Conservation (phyloP, 2,113 vertebrate species). For the Leucoraja erinaceus region DNA sequence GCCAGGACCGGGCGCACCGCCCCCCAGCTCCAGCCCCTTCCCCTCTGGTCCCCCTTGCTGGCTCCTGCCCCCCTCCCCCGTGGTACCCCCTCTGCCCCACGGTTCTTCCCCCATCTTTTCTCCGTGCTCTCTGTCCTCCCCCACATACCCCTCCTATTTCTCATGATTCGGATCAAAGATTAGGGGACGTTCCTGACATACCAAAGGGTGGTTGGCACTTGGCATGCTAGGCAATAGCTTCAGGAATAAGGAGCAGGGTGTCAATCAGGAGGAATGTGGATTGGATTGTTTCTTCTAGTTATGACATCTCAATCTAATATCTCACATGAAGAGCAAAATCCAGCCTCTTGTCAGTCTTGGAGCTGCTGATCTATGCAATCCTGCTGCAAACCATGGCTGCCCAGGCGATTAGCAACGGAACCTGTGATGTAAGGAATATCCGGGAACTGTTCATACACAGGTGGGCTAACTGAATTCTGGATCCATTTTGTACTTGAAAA, state of each 20-base stretch:
- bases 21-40: no score
- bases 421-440: not conserved
- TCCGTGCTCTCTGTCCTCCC: no score
- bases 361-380: not conserved
- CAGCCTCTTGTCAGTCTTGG: not conserved
- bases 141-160: no score
- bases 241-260: not conserved
- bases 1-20: no score
- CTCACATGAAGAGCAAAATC: not conserved
- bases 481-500: not conserved
- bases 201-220: not conserved
- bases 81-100: no score
- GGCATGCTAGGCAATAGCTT: not conserved
- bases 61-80: no score
- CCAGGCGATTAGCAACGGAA: not conserved
- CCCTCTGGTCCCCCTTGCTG: no score
- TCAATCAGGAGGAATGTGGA: not conserved
- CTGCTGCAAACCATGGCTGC: not conserved
- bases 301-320: not conserved
- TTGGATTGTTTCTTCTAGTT: not conserved
- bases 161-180: no score
- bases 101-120: no score
- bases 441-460: not conserved
- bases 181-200: not conserved
- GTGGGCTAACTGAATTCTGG: not conserved